Base-by-base conservation (phyloP, 2,797 vertebrate species). In the Hemibagrus guttatus region DNA sequence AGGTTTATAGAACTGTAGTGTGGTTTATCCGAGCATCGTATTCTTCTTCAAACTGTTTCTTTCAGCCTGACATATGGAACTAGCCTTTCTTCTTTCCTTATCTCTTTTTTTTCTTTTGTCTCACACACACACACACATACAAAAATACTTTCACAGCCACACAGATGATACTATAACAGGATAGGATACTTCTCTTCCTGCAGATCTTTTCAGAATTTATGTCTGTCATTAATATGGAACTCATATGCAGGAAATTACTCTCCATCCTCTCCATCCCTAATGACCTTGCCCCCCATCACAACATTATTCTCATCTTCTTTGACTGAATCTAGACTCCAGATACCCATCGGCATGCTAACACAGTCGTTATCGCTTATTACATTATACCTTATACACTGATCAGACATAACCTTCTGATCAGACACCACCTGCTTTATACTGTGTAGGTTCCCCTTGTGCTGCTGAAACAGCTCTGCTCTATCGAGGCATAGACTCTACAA, bases 21-120 rank as follows among this genome's bases (percentile, higher is more conserved):
- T 84, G 54, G 82, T 86, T 58, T 49, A 63, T 72, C 75, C 23
- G 68, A 87, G 85, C 75, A 78, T 84, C 79, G 76, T 54, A 59
- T 80, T 66, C 78, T 86, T 90, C 84, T 88, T 89, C 46, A 88
- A 84, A 68, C 19, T 84, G 28, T 63, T 81, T 86, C 76, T 66
- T 71, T 89, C 28, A 75, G 31, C 35, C 58, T 83, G 84, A 86
- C 84, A 86, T 59, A 39, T 66, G 71, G n/a, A 54, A 87, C 72
- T 85, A 42, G 49, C 61, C 39, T 76, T 58, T 84, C 9, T 35
- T 88, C 56, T 26, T 79, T 84, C 21, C 31, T 46, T n/a, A 11
- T 76, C 39, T 84, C 12, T 19, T 54, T n/a, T 54, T 63, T 28
- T 78, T n/a, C 69, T 71, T 66, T 49, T 8, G 1, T 66, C 28